Conservation (phyloP, 1,140 invertebrate genomes). For the Andrena cerasifolii region DNA sequence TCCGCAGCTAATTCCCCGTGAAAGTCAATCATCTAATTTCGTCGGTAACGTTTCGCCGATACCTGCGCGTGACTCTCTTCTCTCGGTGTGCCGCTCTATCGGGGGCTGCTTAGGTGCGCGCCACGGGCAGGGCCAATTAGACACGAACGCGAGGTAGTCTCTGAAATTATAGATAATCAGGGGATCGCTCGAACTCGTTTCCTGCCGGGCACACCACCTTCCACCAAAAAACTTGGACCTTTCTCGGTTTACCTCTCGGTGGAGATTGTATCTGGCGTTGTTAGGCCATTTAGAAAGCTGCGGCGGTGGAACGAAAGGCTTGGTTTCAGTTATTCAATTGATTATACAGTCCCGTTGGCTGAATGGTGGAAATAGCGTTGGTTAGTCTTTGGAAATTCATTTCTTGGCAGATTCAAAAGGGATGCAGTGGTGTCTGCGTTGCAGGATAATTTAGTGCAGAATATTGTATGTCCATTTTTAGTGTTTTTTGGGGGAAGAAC, state of each 20-base stretch:
- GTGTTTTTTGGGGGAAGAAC: no score
- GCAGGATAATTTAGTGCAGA: no score
- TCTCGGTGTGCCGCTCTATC: neutral
- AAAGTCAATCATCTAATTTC: constrained; percentile 67
- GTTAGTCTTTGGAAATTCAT: no score
- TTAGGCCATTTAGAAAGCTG: constrained; percentile 17
- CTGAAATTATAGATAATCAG: constrained; percentile 1
- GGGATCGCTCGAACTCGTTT: neutral
- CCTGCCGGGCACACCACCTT: no score
- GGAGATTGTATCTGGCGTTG: constrained; percentile 14
- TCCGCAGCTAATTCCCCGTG: constrained; percentile 53
- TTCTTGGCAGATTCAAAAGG: no score
- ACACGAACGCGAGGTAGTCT: neutral
- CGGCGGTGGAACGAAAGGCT: neutral
- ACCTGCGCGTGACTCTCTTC: neutral
- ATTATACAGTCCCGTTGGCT: neutral
- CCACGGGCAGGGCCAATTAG: no score
- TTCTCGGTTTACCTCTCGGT: neutral
- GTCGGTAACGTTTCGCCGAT: constrained; percentile 40
- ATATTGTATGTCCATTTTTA: no score
- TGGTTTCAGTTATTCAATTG: neutral
- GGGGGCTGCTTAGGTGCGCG: no score
- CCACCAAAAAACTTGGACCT: neutral
- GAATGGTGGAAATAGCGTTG: no score
- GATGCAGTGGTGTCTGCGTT: no score